Evolutionary conservation across 1,140 invertebrate species (phyloP).

Genomic region (Drosophila micromelanica): DNA sequence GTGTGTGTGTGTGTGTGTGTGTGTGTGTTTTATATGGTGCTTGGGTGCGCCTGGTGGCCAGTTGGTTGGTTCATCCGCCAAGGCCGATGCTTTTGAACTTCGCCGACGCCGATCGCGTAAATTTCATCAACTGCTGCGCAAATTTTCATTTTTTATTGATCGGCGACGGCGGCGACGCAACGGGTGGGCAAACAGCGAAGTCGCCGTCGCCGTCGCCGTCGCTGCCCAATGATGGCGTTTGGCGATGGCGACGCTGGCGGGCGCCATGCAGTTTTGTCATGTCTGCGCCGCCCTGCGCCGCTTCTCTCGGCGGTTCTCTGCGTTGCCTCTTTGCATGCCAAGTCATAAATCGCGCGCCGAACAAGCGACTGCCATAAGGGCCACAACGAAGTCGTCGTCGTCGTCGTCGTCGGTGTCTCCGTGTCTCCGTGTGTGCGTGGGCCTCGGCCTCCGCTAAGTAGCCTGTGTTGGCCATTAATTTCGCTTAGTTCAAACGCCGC

Average conservation of each 20-base stretch:
- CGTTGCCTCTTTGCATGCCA: constrained; percentile 67
- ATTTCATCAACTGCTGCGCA: constrained; percentile 82
- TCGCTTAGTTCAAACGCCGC: constrained; percentile 74
- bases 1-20: too few relatives aligned
- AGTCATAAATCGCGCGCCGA: constrained; percentile 77
- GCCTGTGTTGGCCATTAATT: constrained; percentile 83
- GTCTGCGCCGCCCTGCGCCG: constrained; percentile 3
- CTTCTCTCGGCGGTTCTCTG: neutral
- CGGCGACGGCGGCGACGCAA: constrained; percentile 13
- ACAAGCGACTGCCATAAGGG: constrained; percentile 68
- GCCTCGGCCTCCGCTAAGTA: constrained; percentile 70
- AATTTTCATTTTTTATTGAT: constrained; percentile 62
- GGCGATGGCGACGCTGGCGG: constrained; percentile 57
- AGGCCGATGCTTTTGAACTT: constrained; percentile 67
- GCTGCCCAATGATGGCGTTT: constrained; percentile 4
- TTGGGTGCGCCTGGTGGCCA: constrained; percentile 7
- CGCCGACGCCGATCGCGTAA: constrained; percentile 78
- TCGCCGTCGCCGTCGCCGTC: too few relatives aligned
- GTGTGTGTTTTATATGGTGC: constrained; percentile 8
- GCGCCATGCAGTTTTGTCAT: constrained; percentile 66
- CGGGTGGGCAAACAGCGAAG: constrained; percentile 15
- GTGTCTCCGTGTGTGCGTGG: constrained; percentile 33
- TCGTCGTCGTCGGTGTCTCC: too few relatives aligned
- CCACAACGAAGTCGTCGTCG: constrained; percentile 17
- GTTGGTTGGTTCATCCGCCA: constrained; percentile 16